Evolutionary conservation across 2,888 invertebrate species (phyloP).

Genomic region (Glaucopsyche alexis): DNA sequence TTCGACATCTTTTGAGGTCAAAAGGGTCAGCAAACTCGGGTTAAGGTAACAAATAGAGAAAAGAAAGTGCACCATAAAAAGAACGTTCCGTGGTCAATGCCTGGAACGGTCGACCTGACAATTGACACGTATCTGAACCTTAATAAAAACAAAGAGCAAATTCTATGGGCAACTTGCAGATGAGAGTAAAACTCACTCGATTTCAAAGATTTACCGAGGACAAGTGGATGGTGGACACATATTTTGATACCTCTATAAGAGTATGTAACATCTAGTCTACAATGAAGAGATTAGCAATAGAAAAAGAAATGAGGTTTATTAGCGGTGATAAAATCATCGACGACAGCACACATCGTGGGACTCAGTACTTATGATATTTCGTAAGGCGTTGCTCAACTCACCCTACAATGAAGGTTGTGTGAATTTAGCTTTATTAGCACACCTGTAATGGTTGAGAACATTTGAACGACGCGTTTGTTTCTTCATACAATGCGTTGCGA

Average conservation of each 20-base stretch:
- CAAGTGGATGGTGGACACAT: too few relatives aligned
- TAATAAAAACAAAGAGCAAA: neutral
- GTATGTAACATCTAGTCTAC: neutral
- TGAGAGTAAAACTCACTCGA: neutral
- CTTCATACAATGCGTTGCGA: conserved; percentile 24
- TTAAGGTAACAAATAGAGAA: neutral
- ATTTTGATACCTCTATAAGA: neutral
- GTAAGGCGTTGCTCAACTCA: conserved; percentile 49
- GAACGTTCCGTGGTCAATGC: neutral
- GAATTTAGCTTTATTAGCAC: conserved; percentile 31
- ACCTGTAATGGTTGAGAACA: conserved; percentile 26
- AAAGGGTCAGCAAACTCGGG: neutral
- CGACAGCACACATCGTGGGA: conserved; percentile 49
- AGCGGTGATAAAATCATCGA: conserved; percentile 50
- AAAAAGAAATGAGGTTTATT: conserved; percentile 42
- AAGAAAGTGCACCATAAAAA: neutral
- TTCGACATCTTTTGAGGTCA: neutral
- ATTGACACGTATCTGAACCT: neutral
- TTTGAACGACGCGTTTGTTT: conserved; percentile 28
- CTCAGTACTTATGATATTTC: conserved; percentile 48
- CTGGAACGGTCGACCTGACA: neutral
- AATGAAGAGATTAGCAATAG: conserved; percentile 1
- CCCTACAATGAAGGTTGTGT: conserved; percentile 35
- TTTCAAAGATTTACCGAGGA: neutral
- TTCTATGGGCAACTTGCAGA: neutral